Evolutionary conservation across 2,797 vertebrate species (phyloP).

Genomic region (Eospalax fontanierii): DNA sequence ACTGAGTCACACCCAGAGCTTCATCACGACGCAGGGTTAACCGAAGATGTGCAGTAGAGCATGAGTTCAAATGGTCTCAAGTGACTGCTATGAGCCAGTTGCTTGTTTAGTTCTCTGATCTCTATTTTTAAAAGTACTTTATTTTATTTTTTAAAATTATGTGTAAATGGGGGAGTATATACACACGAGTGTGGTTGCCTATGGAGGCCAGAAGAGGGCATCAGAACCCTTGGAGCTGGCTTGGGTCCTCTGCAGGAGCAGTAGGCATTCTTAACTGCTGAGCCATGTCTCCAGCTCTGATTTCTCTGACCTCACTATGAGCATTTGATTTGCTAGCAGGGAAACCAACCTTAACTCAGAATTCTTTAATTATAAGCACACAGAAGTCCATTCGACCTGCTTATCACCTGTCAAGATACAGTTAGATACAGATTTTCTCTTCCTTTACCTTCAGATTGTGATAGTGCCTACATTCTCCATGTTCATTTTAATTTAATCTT

Average conservation of each 20-base stretch:
- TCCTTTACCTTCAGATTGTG: neutral
- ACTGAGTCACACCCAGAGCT: neutral
- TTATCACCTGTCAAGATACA: neutral
- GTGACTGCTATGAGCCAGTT: neutral
- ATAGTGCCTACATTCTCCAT: neutral
- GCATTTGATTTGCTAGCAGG: neutral
- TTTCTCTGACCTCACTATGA: neutral
- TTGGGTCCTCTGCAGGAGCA: neutral
- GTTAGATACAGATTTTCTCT: conserved; percentile 1
- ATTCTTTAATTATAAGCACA: neutral
- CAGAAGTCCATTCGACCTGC: neutral
- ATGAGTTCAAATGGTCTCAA: neutral
- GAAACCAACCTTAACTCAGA: neutral
- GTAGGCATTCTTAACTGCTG: neutral
- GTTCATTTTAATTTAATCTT: neutral
- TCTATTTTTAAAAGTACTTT: neutral
- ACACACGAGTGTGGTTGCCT: too few species aligned
- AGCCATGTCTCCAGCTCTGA: neutral
- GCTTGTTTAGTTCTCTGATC: neutral
- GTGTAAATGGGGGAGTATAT: neutral
- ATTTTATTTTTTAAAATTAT: neutral
- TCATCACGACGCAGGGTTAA: neutral
- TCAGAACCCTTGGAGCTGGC: too few species aligned
- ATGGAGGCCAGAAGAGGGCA: neutral
- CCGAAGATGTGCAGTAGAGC: neutral